Base-by-base conservation (phyloP, 2,888 invertebrate genomes). In the Gari tellinella region DNA sequence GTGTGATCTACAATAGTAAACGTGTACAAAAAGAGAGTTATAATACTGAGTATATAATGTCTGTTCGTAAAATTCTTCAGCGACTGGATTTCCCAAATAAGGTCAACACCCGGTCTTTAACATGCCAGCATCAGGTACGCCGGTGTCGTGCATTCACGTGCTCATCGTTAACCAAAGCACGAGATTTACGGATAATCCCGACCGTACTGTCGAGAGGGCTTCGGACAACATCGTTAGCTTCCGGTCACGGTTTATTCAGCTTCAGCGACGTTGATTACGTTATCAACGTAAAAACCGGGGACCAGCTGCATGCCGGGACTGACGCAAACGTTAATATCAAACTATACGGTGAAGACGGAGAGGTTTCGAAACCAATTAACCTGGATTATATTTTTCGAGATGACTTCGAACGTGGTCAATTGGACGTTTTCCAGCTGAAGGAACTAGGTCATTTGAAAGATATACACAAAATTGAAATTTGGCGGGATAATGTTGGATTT, bases 261-360 rank as follows among this genome's bases (percentile, higher is more conserved):
- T 48, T 48, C 51, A 45, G 65, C 12, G 49, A 61, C 14, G 52
- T 56, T 1, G 58, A 75, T 31, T 75, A 72, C 26, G 46, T 57
- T 0, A 60, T 92, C 5, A 86, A 90, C 65, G 92, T 93, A 10
- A 88, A 88, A 38, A 93, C 93, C 0, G 92, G 92, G 1, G 92
- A 93, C 80, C 86, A 89, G 21, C 86, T 87, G 52, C 86, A 87
- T 5, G 88, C 92, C 0, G 91, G 90, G 0, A 91, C 91, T 0
- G 92, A 92, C 63, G 92, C 92, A 40, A 90, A 90, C 49, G 89
- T 93, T 2, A 86, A 81, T 63, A 76, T 92, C 1, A 80, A 86
- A 3, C 74, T 93, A 1, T 85, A 90, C 51, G 92, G 91, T 62
- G 88, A 88, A 21, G 55, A 81, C 7, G 91, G 89, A 1, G 80